These are phyloP conservation scores for Leptinotarsa haldemani DNA, from an alignment of 2,888 invertebrate genomes.

Conservation along the genomic window DNA sequence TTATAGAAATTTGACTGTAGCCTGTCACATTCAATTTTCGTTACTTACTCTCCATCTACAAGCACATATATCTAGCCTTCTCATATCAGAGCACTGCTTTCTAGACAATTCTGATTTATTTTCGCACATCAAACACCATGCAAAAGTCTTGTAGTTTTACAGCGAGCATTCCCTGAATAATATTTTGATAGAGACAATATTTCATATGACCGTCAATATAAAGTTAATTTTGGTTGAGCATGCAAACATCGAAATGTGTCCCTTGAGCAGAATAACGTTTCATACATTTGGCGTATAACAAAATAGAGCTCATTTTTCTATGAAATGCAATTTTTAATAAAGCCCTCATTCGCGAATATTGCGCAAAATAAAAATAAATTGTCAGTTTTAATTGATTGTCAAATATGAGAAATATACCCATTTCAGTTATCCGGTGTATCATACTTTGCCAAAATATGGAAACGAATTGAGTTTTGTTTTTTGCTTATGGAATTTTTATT, in stretches of 20 bases:
- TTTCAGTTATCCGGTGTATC: conserved; percentile 11
- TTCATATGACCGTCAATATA: conserved; percentile 53
- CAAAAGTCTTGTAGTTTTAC: background rate
- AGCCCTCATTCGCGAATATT: conserved; percentile 21
- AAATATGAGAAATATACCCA: conserved; percentile 20
- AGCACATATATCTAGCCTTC: no score
- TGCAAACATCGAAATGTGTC: conserved; percentile 52
- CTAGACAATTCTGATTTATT: no score
- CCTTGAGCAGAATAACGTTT: conserved; percentile 8
- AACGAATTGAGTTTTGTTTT: background rate
- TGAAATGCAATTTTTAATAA: conserved; percentile 26
- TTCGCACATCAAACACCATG: no score
- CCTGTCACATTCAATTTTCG: no score
- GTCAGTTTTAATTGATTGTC: conserved; percentile 41
- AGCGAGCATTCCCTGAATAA: conserved; percentile 4
- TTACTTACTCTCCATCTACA: no score
- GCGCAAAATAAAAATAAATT: conserved; percentile 37
- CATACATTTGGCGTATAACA: background rate
- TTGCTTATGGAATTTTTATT: background rate
- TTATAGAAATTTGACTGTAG: no score
- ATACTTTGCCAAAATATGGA: background rate
- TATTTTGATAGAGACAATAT: conserved; percentile 47
- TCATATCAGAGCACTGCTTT: no score
- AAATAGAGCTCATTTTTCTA: conserved; percentile 14
- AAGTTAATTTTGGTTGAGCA: conserved; percentile 52